Percentiles rank a stretch among this genome's conserved stretches.
Evolutionary conservation across 1,140 invertebrate species (phyloP).

Genomic region (Mizuhopecten yessoensis): DNA sequence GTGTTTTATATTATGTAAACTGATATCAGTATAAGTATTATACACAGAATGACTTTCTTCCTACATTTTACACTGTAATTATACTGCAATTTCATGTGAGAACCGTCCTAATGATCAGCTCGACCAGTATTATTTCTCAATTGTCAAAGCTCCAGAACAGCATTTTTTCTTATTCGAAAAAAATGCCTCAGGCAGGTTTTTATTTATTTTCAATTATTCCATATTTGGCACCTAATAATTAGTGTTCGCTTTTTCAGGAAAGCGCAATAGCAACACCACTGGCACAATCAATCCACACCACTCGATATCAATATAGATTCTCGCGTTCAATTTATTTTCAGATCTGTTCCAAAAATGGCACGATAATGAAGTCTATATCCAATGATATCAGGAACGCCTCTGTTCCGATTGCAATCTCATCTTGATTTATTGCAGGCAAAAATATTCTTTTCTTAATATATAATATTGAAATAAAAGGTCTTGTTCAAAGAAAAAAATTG

Average conservation of each 20-base stretch:
- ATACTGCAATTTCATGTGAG: too few relatives aligned
- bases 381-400: neutral
- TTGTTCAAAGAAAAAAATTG: too few relatives aligned
- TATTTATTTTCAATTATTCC: constrained; percentile 10
- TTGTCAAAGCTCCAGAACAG: neutral
- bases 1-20: too few relatives aligned
- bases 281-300: neutral
- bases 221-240: neutral
- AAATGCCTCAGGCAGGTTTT: neutral
- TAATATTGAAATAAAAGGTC: too few relatives aligned
- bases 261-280: neutral
- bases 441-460: neutral
- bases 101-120: too few relatives aligned
- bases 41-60: too few relatives aligned
- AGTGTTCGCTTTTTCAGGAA: neutral
- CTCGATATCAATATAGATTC: neutral
- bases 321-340: neutral
- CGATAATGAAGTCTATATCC: neutral
- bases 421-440: neutral
- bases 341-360: neutral
- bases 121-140: too few relatives aligned
- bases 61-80: too few relatives aligned
- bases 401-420: neutral
- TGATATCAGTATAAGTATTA: too few relatives aligned
- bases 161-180: neutral